Evolutionary conservation across 2,888 invertebrate genomes (phyloP).

Genomic region (Drosophila differens): DNA sequence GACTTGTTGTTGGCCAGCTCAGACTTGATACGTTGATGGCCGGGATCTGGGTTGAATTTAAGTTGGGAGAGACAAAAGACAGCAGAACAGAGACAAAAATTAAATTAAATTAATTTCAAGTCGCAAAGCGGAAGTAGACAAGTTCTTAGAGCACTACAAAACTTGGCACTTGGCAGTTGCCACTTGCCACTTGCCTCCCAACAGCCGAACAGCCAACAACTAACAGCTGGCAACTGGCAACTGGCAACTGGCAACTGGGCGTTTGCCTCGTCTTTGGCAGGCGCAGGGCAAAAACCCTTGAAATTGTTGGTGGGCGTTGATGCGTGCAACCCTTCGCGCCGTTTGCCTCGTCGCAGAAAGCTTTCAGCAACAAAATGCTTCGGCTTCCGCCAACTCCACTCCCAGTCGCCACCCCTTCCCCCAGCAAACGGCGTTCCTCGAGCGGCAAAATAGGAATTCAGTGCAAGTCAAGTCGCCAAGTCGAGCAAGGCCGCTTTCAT

Average conservation of each 20-base stretch:
- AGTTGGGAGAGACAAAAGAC: conserved; percentile 28
- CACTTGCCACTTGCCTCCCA: conserved; percentile 25
- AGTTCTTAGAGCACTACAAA: conserved; percentile 70
- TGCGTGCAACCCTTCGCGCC: conserved; percentile 83
- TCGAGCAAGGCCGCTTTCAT: conserved; percentile 69
- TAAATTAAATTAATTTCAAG: conserved; percentile 71
- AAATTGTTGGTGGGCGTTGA: conserved; percentile 83
- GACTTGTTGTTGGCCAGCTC: conserved; percentile 87
- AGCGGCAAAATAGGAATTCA: conserved; percentile 21
- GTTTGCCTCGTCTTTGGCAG: conserved; percentile 47
- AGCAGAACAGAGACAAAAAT: conserved; percentile 47
- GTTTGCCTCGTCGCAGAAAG: conserved; percentile 54
- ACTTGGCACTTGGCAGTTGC: conserved; percentile 68
- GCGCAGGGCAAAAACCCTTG: conserved; percentile 73
- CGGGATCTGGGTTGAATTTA: conserved; percentile 67
- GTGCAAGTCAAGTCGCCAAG: conserved; percentile 61
- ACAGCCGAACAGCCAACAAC: conserved; percentile 11
- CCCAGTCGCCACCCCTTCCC: neutral
- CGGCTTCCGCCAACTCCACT: conserved; percentile 69
- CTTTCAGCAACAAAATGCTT: conserved; percentile 81
- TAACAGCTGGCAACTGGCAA: conserved; percentile 33
- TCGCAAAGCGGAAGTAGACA: conserved; percentile 72
- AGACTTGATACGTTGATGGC: conserved; percentile 86
- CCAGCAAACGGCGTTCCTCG: neutral
- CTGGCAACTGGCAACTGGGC: conserved; percentile 57